Percentiles rank a stretch among this genome's conserved stretches.
phyloP scores from a whole-genome alignment of 2,888 invertebrate species.

The Melanostoma mellinum region DNA sequence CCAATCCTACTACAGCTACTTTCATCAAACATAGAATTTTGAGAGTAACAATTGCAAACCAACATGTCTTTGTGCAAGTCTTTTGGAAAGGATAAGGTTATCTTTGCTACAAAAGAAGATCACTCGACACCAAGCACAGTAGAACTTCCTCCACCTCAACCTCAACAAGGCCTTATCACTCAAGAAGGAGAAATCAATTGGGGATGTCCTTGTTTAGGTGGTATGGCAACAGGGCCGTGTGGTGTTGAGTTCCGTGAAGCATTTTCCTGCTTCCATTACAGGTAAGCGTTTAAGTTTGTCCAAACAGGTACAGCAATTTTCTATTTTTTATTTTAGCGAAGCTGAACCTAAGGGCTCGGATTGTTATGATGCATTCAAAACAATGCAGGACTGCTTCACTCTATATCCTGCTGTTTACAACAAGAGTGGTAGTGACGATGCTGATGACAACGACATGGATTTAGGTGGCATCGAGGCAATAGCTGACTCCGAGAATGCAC shows the following conservation, averaged over 20 bases:
- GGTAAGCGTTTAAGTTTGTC: conserved; percentile 80
- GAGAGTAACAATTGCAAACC: background rate
- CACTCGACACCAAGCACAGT: conserved; percentile 89
- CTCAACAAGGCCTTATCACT: conserved; percentile 90
- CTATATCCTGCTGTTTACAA: conserved; percentile 93
- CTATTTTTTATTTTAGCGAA: conserved; percentile 85
- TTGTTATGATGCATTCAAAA: conserved; percentile 94
- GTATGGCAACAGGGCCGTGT: conserved; percentile 98
- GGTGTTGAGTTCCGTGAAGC: conserved; percentile 96
- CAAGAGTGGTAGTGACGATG: conserved; percentile 86
- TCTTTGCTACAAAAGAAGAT: conserved; percentile 91
- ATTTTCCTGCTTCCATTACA: conserved; percentile 96
- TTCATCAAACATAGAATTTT: conserved; percentile 52
- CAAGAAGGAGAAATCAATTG: conserved; percentile 96
- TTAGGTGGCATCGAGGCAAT: conserved; percentile 75
- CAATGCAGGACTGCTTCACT: conserved; percentile 95
- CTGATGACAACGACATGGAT: conserved; percentile 81
- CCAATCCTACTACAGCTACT: conserved; percentile 45
- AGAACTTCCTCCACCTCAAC: conserved; percentile 87
- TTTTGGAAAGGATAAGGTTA: conserved; percentile 90
- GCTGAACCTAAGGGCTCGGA: conserved; percentile 96
- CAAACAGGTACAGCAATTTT: too few relatives aligned
- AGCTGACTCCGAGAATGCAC: conserved; percentile 66
- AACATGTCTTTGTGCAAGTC: conserved; percentile 83
- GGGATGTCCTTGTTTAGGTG: conserved; percentile 98